A percentile compares a stretch with the other conserved stretches of the same genome.
These are phyloP conservation scores for Sicus ferrugineus DNA, from an alignment of 2,888 invertebrate genomes.

Conservation along the genomic window DNA sequence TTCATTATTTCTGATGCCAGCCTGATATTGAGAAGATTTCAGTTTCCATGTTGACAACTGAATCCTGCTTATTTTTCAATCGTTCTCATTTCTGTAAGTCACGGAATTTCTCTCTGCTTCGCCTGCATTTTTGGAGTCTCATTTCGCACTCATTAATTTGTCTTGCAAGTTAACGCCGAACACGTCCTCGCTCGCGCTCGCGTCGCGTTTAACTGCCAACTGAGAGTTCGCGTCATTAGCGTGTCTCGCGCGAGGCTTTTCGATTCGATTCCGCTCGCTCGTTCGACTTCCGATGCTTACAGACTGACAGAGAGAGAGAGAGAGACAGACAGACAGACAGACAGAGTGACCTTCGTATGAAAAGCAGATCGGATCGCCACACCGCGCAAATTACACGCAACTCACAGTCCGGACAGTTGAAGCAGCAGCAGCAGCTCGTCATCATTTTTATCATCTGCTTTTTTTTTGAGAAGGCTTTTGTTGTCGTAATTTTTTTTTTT, in stretches of 20 bases:
- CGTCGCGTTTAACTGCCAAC: neutral
- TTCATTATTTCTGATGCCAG: too few relatives aligned
- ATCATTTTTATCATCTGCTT: slow-evolving; percentile 1
- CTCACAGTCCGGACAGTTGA: slow-evolving; percentile 14
- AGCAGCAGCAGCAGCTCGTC: slow-evolving; percentile 2
- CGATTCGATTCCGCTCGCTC: neutral
- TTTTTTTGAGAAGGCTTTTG: too few relatives aligned
- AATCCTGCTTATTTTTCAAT: too few relatives aligned
- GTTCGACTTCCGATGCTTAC: slow-evolving; percentile 4
- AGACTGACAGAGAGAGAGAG: slow-evolving; percentile 1
- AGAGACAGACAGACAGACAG: neutral
- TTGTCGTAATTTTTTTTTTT: too few relatives aligned
- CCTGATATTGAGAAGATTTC: too few relatives aligned
- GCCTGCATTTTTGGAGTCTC: too few relatives aligned
- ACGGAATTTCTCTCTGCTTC: neutral
- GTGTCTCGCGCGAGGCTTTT: slow-evolving; percentile 5
- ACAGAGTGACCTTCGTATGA: neutral
- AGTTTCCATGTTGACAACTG: too few relatives aligned
- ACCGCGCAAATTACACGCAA: slow-evolving; percentile 4
- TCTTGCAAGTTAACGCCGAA: slow-evolving; percentile 26
- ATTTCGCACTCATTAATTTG: too few relatives aligned
- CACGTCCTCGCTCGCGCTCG: slow-evolving; percentile 18
- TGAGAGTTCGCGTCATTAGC: slow-evolving; percentile 26
- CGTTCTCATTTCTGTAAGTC: too few relatives aligned
- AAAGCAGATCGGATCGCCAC: slow-evolving; percentile 23